Base-by-base conservation (phyloP, 1,140 invertebrate species). In the Doryteuthis pealeii region DNA sequence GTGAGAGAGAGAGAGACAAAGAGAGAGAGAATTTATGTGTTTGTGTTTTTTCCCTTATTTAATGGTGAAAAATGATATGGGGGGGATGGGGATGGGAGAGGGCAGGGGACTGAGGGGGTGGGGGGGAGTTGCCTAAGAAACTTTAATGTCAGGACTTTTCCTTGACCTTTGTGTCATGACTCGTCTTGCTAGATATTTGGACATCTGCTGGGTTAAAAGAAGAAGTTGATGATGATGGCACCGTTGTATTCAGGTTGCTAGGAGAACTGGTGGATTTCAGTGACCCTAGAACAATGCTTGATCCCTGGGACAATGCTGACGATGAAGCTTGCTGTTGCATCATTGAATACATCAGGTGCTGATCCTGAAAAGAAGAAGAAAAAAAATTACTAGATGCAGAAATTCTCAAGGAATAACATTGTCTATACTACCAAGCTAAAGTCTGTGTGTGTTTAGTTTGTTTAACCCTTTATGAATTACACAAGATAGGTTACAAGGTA, bases 121-220 rank as follows among this genome's bases (percentile, higher is more conserved):
- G 35, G 35, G 10, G 54, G 26, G 10, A 62, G 18, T 18, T n/a
- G 18, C 54, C 54, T 62, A 62, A 62, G 26, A 62, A 12, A 62
- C 26, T 5, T n/a, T 62, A 62, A 62, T 62, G 54, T 62, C 54
- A 62, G 54, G 54, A 62, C 54, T 62, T 62, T 22, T 62, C 54
- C 26, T 62, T 62, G 26, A 62, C 26, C 26, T 62, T 62, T 62
- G 54, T 62, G 54, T 62, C 54, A 62, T 62, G 54, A 62, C 54
- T 62, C 26, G 54, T 62, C 26, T 62, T 62, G 18, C 18, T 62
- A 6, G 54, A 62, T 6, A 62, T 62, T 62, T 62, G 54, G 26
- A 28, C 54, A 22, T 62, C 54, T 62, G 54, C 26, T 14, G 22
- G 18, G 26, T 62, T 62, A 18, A 62, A 62, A n/a, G 54, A 28